Base-by-base conservation (phyloP, 2,797 vertebrate species). In the Lacerta viridis region DNA sequence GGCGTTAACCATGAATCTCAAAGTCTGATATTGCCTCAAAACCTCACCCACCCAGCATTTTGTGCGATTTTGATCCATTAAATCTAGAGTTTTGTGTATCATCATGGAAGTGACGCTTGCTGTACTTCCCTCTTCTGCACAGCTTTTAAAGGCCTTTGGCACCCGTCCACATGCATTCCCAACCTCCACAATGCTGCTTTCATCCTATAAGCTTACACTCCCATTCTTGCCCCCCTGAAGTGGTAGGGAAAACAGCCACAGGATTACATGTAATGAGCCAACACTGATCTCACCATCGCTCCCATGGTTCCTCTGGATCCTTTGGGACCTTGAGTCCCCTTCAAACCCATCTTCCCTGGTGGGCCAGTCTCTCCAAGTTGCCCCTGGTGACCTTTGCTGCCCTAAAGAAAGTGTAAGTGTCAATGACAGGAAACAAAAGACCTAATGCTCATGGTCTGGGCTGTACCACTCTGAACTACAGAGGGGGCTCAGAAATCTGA, bases 301-400 rank as follows among this genome's bases (percentile, higher is more conserved):
- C 99, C 99, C 86, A 98, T 97, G 92, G 98, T 99, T 96, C 99
- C 99, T 97, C 99, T 97, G 85, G 99, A 99, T 92, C 99, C 99
- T 95, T 99, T 99, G 15, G 97, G 99, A 86, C 99, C 99, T 87
- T 97, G 97, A 93, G 97, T 98, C 84, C 99, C 99, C n/a, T 96
- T 95, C 0, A 97, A 97, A 83, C 99, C 99, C 0, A 92, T 96
- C 93, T 98, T 98, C 89, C 99, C 99, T 72, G 98, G 96, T 23
- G 93, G 8, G 61, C 99, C 99, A 1, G 97, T 99, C 95, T 98
- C 99, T 2, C 99, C 99, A 0, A 99, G 98, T 92, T 99, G 97
- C 90, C 99, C 99, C 92, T 97, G 97, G 88, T 98, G 97, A 91
- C 99, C 99, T 97, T 99, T 99, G 92, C 97, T 97, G 80, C 99